Conservation (phyloP, 2,797 vertebrate genomes). For the Lagodon rhomboides region DNA sequence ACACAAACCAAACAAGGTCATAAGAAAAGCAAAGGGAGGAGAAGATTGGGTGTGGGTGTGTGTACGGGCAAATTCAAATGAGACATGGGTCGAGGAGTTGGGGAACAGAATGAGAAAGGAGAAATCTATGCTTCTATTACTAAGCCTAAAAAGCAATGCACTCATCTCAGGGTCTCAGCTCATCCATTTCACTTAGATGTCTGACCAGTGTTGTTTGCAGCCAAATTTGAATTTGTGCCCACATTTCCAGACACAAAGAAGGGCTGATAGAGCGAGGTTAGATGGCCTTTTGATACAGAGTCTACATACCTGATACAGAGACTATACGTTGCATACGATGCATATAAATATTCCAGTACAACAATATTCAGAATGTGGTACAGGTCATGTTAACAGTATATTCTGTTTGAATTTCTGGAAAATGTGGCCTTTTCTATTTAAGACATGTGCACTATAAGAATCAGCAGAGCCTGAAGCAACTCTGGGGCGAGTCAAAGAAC, state of each 20-base stretch:
- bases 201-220: constrained; percentile 13
- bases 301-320: too few relatives aligned
- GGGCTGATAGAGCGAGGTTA: constrained; percentile 4
- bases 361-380: too few relatives aligned
- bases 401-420: too few relatives aligned
- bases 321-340: too few relatives aligned
- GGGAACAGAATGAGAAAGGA: constrained; percentile 1
- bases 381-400: too few relatives aligned
- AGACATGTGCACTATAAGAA: too few relatives aligned
- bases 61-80: constrained; percentile 24
- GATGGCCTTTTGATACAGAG: background rate
- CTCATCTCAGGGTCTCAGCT: constrained; percentile 7
- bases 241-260: constrained; percentile 26
- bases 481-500: too few relatives aligned
- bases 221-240: constrained; percentile 37
- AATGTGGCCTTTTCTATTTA: too few relatives aligned
- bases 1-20: constrained; percentile 45
- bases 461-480: too few relatives aligned
- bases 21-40: constrained; percentile 5
- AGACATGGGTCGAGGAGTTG: constrained; percentile 9
- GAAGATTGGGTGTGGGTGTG: constrained; percentile 19
- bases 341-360: too few relatives aligned
- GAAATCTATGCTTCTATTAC: constrained; percentile 4
- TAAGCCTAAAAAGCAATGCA: constrained; percentile 9
- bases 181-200: constrained; percentile 24